A percentile compares a stretch with the other conserved stretches of the same genome.
Conservation (phyloP, 2,888 invertebrate genomes). For the Lasioglossum calceatum region DNA sequence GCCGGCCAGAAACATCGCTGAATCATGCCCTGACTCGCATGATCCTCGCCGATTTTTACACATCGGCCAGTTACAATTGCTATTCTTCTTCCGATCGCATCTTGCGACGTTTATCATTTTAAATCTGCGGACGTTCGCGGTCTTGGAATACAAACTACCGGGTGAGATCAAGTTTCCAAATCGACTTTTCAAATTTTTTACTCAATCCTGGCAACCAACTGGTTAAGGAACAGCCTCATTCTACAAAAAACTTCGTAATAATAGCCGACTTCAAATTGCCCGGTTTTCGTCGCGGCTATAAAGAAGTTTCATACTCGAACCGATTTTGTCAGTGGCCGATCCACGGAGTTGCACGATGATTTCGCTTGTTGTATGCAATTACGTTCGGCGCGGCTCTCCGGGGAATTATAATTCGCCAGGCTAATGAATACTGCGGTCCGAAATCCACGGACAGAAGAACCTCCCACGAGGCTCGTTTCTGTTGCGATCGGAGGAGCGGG, state of each 20-base stretch:
- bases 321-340: background rate
- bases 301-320: background rate
- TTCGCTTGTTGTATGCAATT: background rate
- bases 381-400: background rate
- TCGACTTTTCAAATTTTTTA: background rate
- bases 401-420: background rate
- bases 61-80: background rate
- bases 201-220: background rate
- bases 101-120: background rate
- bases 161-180: too few species aligned
- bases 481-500: background rate
- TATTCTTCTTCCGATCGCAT: background rate
- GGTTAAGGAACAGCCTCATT: background rate
- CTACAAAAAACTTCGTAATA: background rate
- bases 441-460: slow-evolving; percentile 6
- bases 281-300: background rate
- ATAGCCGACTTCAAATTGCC: background rate
- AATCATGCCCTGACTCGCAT: background rate
- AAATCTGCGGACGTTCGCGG: background rate
- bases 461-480: slow-evolving; percentile 22
- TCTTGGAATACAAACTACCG: background rate
- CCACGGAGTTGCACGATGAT: background rate
- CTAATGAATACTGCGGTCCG: background rate
- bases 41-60: background rate
- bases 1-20: slow-evolving; percentile 6